These are phyloP conservation scores for Molossus alvarezi DNA, from an alignment of 2,797 vertebrate species.

Conservation along the genomic window DNA sequence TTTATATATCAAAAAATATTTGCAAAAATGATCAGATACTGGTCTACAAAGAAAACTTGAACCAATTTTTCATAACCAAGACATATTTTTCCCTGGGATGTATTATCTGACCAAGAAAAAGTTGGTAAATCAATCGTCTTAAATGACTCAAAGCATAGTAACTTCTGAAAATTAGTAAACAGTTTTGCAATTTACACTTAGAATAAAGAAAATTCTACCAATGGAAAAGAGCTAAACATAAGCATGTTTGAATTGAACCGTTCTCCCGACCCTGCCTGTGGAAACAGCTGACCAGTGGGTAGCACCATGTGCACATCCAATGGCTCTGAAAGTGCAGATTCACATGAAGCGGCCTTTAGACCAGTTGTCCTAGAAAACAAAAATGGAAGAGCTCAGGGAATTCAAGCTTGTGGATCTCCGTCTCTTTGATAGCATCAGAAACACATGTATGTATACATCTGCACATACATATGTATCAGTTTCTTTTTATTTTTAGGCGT, in stretches of 20 bases:
- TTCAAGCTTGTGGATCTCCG: neutral
- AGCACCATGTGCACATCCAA: neutral
- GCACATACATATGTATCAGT: neutral
- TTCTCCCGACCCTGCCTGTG: neutral
- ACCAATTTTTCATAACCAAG: neutral
- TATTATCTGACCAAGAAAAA: neutral
- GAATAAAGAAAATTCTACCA: neutral
- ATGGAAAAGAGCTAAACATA: neutral
- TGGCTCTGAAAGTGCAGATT: neutral
- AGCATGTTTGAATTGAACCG: neutral
- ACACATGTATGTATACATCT: neutral
- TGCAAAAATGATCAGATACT: neutral
- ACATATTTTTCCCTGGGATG: neutral
- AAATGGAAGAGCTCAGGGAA: neutral
- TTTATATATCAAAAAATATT: neutral
- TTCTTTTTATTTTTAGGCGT: neutral
- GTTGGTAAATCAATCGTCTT: neutral
- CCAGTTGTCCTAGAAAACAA: neutral
- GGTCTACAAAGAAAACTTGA: constrained; percentile 21
- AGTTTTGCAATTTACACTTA: neutral
- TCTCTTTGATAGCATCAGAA: neutral
- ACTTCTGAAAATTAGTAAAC: constrained; percentile 53
- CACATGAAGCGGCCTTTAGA: neutral
- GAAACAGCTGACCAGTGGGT: neutral
- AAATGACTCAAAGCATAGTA: neutral